Base-by-base conservation (phyloP, 2,797 vertebrate genomes). In the Phalloptychus januarius region DNA sequence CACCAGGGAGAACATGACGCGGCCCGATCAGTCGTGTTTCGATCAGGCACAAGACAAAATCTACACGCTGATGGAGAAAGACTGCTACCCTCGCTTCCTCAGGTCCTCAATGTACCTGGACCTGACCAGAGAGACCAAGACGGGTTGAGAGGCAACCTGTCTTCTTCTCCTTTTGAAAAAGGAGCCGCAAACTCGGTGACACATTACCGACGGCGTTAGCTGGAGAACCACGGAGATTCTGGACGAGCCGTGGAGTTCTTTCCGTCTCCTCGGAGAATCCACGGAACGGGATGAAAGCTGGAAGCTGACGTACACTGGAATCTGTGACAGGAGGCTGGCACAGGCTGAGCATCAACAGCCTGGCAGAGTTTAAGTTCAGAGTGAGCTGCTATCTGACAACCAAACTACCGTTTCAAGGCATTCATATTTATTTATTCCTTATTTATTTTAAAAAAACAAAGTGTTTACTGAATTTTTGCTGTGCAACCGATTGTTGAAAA, bases 31-130 rank as follows among this genome's bases (percentile, higher is more conserved):
- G 15, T 94, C 92, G 52, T 96, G 94, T 52, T 99, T 99, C 23
- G 94, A 96, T 0, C 83, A 94, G 33, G 97, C 97, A 23, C 97
- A 98, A 79, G 95, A 84, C 78, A 97, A 95, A 84, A 96, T 99
- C 77, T 97, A 97, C 87, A 94, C 93, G 76, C 94, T 99, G 84
- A 99, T 99, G 98, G 97, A 99, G 87, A 98, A 98, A 82, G 98
- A 99, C 92, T 97, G 97, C 92, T 99, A 98, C 69, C 97, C 96
- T 0, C 97, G 98, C 31, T 99, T 99, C 92, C 95, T 99, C 58
- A 96, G 95, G 79, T 98, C 97, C 67, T 63, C 93, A 1, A 80
- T 71, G 1, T 96, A 94, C 91, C 88, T 93, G 80, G 92, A 96
- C 75, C 87, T 95, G 74, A 92, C 76, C 79, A 91, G 85, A 75